A percentile compares a stretch with the other conserved stretches of the same genome.
Evolutionary conservation across 1,140 invertebrate genomes (phyloP).

Genomic region (Neocloeon triangulifer): DNA sequence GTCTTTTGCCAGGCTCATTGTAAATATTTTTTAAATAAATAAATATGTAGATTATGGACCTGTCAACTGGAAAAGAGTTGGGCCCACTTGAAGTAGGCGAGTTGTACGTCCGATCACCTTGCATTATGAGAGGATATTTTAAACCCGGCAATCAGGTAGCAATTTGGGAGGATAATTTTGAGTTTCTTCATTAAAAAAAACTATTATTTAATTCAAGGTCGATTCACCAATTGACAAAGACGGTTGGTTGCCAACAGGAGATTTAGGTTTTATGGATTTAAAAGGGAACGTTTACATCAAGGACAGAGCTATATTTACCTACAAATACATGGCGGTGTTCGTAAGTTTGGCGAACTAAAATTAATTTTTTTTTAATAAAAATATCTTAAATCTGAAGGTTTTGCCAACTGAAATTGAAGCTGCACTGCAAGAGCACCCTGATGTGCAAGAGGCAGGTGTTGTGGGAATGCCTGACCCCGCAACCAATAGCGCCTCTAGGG

Average conservation of each 20-base stretch:
- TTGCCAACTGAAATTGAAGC: not conserved
- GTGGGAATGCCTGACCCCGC: not conserved
- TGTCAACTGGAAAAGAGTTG: too few species aligned
- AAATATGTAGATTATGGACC: too few species aligned
- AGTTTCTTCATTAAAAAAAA: too few species aligned
- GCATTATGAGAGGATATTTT: too few species aligned
- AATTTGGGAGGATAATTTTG: too few species aligned
- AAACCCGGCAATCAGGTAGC: too few species aligned
- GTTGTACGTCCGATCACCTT: too few species aligned
- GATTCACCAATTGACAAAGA: slow-evolving; percentile 2
- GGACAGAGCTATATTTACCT: slow-evolving; percentile 13
- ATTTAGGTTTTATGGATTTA: slow-evolving; percentile 13
- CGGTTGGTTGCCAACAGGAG: slow-evolving; percentile 11
- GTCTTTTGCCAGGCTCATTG: not conserved
- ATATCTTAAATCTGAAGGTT: too few species aligned
- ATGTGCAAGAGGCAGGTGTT: not conserved
- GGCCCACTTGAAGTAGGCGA: too few species aligned
- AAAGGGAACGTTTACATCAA: slow-evolving; percentile 12
- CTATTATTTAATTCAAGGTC: not conserved
- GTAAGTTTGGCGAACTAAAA: too few species aligned
- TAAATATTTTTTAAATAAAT: not conserved
- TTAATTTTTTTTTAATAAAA: too few species aligned
- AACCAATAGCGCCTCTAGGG: not conserved
- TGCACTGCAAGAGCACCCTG: not conserved
- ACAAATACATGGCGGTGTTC: too few species aligned